Evolutionary conservation across 92 coral and sea anemone species (phyloP), one percentile per base, ranked within the genome.

Genomic region (Paragorgia papillata): DNA sequence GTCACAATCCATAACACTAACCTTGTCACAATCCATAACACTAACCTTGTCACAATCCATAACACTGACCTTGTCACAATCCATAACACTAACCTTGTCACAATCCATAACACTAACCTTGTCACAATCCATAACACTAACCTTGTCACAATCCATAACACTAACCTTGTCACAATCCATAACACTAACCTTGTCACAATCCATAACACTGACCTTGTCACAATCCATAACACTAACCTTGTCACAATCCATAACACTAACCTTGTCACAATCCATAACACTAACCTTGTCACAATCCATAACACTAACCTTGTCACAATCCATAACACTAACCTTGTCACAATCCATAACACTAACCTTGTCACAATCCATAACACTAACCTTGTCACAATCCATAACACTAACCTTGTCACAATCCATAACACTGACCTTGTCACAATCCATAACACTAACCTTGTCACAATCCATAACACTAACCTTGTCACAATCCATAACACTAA

Each of bases 1-100:
- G n/a, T n/a, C n/a, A 28, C 62, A 13, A 74, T 20, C 1, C 18
- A 24, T 14, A 19, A 24, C 44, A 53, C 68, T 53, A n/a, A 90
- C 98, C 98, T 90, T 90, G 59, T 85, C 91, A 35, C 98, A 90
- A 50, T 94, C 98, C 26, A n/a, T n/a, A n/a, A n/a, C n/a, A n/a
- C n/a, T n/a, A n/a, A n/a, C n/a, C n/a, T n/a, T n/a, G n/a, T n/a
- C n/a, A 28, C 62, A 13, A 74, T 20, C 1, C 18, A 24, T 14
- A 19, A 24, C 44, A 53, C 68, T 53, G n/a, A 90, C 98, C 98
- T 90, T 90, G 59, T 85, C 91, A 35, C 98, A 90, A 50, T 94
- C 98, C 26, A n/a, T n/a, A n/a, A n/a, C n/a, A n/a, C n/a, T n/a
- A n/a, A n/a, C n/a, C n/a, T n/a, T n/a, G n/a, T n/a, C n/a, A 28